Percentiles rank a stretch among this genome's conserved stretches.
phyloP scores from a whole-genome alignment of 1,140 invertebrate genomes.

The Copidosoma floridanum region DNA sequence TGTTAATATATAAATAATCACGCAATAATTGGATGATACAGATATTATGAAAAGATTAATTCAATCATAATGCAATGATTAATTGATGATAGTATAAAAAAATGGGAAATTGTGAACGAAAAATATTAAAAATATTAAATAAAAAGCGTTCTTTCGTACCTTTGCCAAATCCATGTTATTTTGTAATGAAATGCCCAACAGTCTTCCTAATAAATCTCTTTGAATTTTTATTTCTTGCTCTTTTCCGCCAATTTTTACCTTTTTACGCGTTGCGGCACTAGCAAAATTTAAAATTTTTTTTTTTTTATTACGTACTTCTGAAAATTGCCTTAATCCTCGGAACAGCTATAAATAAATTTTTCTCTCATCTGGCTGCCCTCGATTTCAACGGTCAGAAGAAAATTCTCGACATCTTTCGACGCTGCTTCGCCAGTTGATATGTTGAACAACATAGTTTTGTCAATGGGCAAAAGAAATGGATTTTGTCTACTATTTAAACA shows the following conservation, averaged over 20 bases:
- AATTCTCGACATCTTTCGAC: background rate
- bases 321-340: background rate
- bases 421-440: slow-evolving; percentile 24
- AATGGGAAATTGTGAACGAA: background rate
- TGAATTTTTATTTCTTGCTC: slow-evolving; percentile 27
- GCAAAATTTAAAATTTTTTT: slow-evolving; percentile 28
- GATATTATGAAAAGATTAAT: background rate
- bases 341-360: slow-evolving; percentile 25
- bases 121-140: too few species aligned
- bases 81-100: background rate
- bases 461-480: slow-evolving; percentile 7
- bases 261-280: slow-evolving; percentile 12
- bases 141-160: too few species aligned
- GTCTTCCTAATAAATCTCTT: slow-evolving; percentile 36
- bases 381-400: slow-evolving; percentile 17
- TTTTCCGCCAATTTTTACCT: slow-evolving; percentile 15
- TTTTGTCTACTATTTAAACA: background rate
- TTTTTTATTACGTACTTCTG: slow-evolving; percentile 24
- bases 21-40: too few species aligned
- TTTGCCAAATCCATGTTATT: slow-evolving; percentile 29
- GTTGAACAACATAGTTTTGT: slow-evolving; percentile 14
- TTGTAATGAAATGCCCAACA: slow-evolving; percentile 31
- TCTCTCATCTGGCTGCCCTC: background rate
- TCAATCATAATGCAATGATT: background rate
- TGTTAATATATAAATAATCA: too few species aligned